Conservation (phyloP, 2,113 vertebrate genomes). For the Mastomys natalensis region DNA sequence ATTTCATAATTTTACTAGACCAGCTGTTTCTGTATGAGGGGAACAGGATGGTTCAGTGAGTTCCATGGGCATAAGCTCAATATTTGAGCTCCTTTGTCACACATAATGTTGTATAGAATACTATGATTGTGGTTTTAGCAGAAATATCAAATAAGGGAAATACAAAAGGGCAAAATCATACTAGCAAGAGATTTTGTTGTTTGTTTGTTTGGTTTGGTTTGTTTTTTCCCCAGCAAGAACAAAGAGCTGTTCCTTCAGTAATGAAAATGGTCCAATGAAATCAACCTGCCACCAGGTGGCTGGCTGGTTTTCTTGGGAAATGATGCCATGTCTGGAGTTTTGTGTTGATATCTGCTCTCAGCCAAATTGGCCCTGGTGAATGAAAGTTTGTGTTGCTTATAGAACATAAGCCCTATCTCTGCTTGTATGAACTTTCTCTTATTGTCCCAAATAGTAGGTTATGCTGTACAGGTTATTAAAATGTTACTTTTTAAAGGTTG, state of each 20-base stretch:
- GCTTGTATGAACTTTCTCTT: conserved; percentile 46
- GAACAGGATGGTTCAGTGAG: conserved; percentile 35
- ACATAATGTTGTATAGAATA: not conserved
- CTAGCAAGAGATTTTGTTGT: not conserved
- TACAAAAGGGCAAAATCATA: conserved; percentile 26
- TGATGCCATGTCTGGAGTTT: not conserved
- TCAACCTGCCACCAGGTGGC: conserved; percentile 58
- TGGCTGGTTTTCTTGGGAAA: conserved; percentile 34
- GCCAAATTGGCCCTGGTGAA: conserved; percentile 21
- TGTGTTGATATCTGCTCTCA: conserved; percentile 54
- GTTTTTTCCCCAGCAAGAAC: not conserved
- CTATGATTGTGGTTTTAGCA: conserved; percentile 11
- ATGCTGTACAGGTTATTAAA: conserved; percentile 7
- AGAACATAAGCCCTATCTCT: not conserved
- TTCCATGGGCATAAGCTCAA: not conserved
- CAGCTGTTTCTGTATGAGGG: conserved; percentile 74
- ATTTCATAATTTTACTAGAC: conserved; percentile 74
- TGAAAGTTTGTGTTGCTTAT: conserved; percentile 12
- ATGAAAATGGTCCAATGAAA: conserved; percentile 48
- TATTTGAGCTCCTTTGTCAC: conserved; percentile 44
- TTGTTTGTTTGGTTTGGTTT: not conserved
- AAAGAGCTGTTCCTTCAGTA: conserved; percentile 49
- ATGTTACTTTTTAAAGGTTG: not conserved
- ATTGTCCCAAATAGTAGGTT: not conserved
- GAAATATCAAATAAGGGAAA: not conserved